A percentile compares a stretch with the other conserved stretches of the same genome.
Conservation (phyloP, 2,113 vertebrate species). For the Apeltes quadracus region DNA sequence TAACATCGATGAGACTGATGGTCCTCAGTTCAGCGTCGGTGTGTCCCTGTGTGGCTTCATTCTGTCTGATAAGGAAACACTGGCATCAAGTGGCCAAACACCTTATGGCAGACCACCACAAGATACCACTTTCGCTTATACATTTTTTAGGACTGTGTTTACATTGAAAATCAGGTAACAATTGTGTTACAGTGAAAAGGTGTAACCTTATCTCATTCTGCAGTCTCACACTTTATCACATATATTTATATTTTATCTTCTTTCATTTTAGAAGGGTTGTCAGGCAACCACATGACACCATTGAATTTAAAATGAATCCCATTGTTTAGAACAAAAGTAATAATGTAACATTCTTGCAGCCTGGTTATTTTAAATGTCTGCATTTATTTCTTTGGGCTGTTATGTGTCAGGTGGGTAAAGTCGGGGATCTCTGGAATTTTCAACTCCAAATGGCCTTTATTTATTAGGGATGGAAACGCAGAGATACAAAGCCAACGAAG, state of each 20-base stretch:
- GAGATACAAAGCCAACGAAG: too few relatives aligned
- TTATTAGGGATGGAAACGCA: too few relatives aligned
- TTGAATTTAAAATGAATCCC: conserved; percentile 36
- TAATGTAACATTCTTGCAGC: conserved; percentile 29
- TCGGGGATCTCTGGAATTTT: too few relatives aligned
- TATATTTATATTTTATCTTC: conserved; percentile 12
- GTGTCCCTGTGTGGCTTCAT: neutral
- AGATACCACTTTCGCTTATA: neutral
- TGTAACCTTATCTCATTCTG: neutral
- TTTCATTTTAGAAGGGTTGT: conserved; percentile 10
- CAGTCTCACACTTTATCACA: neutral
- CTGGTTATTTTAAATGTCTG: conserved; percentile 39
- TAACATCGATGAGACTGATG: neutral
- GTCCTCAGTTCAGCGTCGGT: neutral
- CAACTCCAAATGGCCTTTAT: too few relatives aligned
- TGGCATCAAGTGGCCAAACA: conserved; percentile 72
- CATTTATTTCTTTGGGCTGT: conserved; percentile 39
- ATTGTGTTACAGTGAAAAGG: neutral
- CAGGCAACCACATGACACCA: conserved; percentile 29
- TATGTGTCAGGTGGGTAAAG: neutral
- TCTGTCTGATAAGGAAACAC: conserved; percentile 66
- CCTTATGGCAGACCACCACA: conserved; percentile 16
- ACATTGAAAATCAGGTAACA: neutral
- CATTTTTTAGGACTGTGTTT: neutral
- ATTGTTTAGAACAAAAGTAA: conserved; percentile 3